Percentiles rank a stretch among this genome's conserved stretches.
Conservation (phyloP, 2,113 vertebrate species). For the Galbula dea region DNA sequence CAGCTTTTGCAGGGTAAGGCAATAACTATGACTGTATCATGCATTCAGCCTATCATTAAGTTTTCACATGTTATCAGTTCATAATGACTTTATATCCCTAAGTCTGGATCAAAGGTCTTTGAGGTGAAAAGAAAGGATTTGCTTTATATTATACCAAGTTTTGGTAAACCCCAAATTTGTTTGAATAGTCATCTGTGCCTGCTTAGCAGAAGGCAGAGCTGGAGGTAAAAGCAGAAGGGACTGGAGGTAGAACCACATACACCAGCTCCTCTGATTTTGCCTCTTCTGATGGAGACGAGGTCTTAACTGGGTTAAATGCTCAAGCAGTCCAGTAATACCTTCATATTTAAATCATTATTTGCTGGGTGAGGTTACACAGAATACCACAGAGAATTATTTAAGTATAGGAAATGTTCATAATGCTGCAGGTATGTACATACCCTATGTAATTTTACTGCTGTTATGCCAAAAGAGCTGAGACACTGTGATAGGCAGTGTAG, state of each 20-base stretch:
- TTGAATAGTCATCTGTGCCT: background rate
- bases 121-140: background rate
- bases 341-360: background rate
- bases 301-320: background rate
- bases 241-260: background rate
- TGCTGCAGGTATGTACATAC: fast-evolving
- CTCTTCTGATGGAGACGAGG: background rate
- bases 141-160: background rate
- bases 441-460: background rate
- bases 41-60: background rate
- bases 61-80: background rate
- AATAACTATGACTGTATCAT: background rate
- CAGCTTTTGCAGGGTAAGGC: background rate
- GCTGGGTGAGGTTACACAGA: background rate
- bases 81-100: background rate
- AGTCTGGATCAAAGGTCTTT: background rate
- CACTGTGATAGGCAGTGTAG: fast-evolving
- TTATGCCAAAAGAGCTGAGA: background rate
- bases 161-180: background rate
- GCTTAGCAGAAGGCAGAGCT: background rate
- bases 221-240: background rate
- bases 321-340: background rate
- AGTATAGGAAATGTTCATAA: background rate
- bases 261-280: background rate
- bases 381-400: background rate